A percentile compares a stretch with the other conserved stretches of the same genome.
These are phyloP conservation scores for Heliocidaris tuberculata DNA, from an alignment of 35 echinoderm and acorn worm genomes.

Conservation along the genomic window DNA sequence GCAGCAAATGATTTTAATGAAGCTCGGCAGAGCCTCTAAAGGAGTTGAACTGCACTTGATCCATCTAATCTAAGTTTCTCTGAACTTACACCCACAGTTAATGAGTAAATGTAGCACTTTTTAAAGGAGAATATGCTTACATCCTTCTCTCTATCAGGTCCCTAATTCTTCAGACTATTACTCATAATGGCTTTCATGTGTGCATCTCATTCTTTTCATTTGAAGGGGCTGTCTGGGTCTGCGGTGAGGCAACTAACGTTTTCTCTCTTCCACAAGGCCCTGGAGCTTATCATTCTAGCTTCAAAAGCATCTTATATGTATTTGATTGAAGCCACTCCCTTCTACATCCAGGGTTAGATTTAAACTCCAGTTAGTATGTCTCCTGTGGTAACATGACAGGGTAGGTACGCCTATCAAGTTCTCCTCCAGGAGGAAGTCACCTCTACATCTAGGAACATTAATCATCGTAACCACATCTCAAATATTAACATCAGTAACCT, in stretches of 20 bases:
- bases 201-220: neutral
- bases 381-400: slow-evolving; percentile 23
- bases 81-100: neutral
- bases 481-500: slow-evolving; percentile 33
- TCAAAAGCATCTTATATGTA: neutral
- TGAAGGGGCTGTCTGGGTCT: neutral
- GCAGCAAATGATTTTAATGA: neutral
- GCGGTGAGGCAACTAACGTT: neutral
- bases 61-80: neutral
- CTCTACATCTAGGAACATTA: slow-evolving; percentile 30
- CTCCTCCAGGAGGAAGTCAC: slow-evolving; percentile 25
- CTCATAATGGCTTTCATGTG: neutral
- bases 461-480: slow-evolving; percentile 35
- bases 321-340: neutral
- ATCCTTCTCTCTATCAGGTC: neutral
- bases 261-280: neutral
- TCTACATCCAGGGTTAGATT: neutral
- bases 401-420: neutral
- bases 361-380: neutral
- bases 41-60: neutral
- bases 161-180: neutral
- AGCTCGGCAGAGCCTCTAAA: neutral
- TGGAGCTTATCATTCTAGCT: neutral
- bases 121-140: neutral
- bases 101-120: neutral